These are phyloP conservation scores for Apodemia duryi DNA, from an alignment of 2,888 invertebrate genomes.

Conservation along the genomic window DNA sequence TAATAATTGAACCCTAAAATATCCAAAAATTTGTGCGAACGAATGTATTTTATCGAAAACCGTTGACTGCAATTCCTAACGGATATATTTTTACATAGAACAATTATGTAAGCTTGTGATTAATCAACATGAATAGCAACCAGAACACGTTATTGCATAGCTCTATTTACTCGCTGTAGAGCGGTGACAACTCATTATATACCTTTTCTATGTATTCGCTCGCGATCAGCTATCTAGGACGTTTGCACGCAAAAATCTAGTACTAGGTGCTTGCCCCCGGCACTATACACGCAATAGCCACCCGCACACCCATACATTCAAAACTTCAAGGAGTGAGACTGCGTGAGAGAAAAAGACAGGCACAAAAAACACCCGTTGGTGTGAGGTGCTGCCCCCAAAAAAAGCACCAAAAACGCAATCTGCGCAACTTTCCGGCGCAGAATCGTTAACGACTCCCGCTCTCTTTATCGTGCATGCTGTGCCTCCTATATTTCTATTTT, in stretches of 20 bases:
- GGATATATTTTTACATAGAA: constrained; percentile 38
- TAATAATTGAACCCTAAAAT: constrained; percentile 17
- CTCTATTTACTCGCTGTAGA: constrained; percentile 64
- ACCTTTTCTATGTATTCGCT: constrained; percentile 48
- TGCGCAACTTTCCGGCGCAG: constrained; percentile 81
- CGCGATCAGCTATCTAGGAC: constrained; percentile 69
- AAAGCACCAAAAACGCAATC: constrained; percentile 80
- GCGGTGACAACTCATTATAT: constrained; percentile 74
- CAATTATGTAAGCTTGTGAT: constrained; percentile 58
- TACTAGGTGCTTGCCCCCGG: constrained; percentile 67
- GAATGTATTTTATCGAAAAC: constrained; percentile 33
- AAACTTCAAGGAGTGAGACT: constrained; percentile 54
- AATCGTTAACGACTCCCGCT: constrained; percentile 79
- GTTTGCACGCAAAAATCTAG: constrained; percentile 75
- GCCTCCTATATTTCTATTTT: constrained; percentile 80
- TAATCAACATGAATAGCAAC: constrained; percentile 66
- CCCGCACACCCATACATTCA: constrained; percentile 41
- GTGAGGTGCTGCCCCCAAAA: constrained; percentile 78
- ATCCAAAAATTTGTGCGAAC: constrained; percentile 18
- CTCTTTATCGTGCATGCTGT: constrained; percentile 77
- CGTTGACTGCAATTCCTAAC: constrained; percentile 31
- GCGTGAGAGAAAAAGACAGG: constrained; percentile 73
- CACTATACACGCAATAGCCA: constrained; percentile 36
- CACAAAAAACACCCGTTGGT: constrained; percentile 75
- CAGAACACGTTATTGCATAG: constrained; percentile 61